Conservation (phyloP, 2,888 invertebrate genomes). For the Gastrophysa polygoni region DNA sequence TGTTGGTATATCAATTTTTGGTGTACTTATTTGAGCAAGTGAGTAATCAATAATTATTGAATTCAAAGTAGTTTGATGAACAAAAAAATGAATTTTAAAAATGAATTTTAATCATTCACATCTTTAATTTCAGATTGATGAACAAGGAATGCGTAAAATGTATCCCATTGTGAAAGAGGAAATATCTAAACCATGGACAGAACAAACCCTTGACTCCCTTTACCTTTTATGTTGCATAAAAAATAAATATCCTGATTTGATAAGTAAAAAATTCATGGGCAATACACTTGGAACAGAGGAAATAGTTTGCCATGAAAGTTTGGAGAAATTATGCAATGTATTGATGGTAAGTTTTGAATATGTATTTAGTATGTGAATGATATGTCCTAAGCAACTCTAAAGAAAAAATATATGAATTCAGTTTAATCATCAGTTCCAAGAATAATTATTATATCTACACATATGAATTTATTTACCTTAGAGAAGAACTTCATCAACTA, state of each 20-base stretch:
- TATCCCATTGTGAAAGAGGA: constrained; percentile 68
- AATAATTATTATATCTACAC: no score
- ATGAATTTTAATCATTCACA: not conserved
- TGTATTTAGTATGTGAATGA: no score
- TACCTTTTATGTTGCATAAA: constrained; percentile 63
- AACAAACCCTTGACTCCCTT: constrained; percentile 70
- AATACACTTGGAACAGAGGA: constrained; percentile 63
- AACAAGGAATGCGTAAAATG: constrained; percentile 63
- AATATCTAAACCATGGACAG: constrained; percentile 66
- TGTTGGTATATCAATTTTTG: constrained; percentile 67
- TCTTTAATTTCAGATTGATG: constrained; percentile 38
- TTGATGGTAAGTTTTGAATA: constrained; percentile 62
- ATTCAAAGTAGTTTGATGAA: no score
- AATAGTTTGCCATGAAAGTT: constrained; percentile 65
- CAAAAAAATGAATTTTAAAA: no score
- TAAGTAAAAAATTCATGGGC: constrained; percentile 53
- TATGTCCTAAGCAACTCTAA: no score
- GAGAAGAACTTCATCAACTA: no score
- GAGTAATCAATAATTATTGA: no score
- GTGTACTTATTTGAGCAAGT: constrained; percentile 66
- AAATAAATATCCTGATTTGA: constrained; percentile 59
- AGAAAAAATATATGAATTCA: no score
- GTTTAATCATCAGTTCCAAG: no score
- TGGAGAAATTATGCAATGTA: constrained; percentile 63
- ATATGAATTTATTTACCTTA: no score